Evolutionary conservation across 2,888 invertebrate genomes (phyloP).

Genomic region (Campopleginae sp.): DNA sequence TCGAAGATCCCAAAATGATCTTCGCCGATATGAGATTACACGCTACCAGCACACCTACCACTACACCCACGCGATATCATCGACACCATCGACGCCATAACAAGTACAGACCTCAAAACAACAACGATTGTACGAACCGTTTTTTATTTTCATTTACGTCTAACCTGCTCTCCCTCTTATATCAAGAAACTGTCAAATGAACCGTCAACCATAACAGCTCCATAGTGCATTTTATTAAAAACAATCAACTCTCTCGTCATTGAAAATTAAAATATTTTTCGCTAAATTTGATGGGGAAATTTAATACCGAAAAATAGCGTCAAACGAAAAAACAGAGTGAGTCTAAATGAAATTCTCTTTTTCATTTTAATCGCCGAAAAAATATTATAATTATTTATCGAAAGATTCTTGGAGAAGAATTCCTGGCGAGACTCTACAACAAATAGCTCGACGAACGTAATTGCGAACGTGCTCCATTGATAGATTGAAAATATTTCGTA

Average conservation of each 20-base stretch:
- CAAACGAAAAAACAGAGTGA: neutral
- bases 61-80: conserved; percentile 80
- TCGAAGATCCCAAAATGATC: conserved; percentile 83
- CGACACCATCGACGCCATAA: conserved; percentile 72
- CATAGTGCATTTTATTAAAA: neutral
- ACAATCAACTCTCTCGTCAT: neutral
- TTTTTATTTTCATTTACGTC: conserved; percentile 8
- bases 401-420: neutral
- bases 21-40: conserved; percentile 83
- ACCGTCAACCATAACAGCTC: neutral
- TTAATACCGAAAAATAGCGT: neutral
- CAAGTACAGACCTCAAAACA: conserved; percentile 82
- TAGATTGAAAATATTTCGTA: neutral
- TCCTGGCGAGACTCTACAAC: neutral
- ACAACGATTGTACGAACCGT: conserved; percentile 81
- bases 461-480: neutral
- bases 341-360: neutral
- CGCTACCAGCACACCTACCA: conserved; percentile 82
- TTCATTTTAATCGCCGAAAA: neutral
- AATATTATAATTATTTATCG: neutral
- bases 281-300: neutral
- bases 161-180: neutral
- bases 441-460: neutral
- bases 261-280: neutral
- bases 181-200: neutral